phyloP scores from a whole-genome alignment of 2,797 vertebrate genomes.

The Falco rusticolus region DNA sequence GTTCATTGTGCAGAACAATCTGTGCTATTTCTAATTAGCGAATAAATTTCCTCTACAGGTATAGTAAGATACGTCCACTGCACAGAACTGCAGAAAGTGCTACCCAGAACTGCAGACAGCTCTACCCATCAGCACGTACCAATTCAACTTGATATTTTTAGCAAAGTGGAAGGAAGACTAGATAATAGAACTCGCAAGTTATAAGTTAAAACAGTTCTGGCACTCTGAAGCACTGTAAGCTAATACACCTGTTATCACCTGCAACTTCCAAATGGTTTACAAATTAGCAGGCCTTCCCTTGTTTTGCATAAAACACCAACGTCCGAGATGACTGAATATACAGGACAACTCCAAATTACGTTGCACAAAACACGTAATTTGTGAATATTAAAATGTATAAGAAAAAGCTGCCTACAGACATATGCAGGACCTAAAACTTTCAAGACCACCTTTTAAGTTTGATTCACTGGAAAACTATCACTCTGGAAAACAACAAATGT shows the following conservation, averaged over 20 bases:
- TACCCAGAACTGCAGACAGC: background rate
- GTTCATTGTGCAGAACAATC: background rate
- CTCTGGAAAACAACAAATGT: background rate
- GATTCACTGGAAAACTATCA: background rate
- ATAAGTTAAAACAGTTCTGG: background rate
- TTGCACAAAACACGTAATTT: background rate
- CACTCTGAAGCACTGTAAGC: background rate
- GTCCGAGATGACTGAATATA: background rate
- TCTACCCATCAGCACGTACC: background rate
- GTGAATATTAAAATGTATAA: accelerated
- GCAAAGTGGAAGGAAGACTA: background rate
- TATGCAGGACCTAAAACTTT: background rate
- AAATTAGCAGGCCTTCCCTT: background rate
- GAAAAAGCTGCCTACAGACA: background rate
- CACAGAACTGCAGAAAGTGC: background rate
- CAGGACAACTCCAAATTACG: background rate
- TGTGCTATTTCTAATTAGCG: background rate
- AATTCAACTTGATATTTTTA: background rate
- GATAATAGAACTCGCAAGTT: background rate
- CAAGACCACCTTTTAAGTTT: background rate
- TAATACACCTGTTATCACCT: background rate
- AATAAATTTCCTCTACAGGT: background rate
- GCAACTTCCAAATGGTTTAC: background rate
- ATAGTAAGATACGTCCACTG: background rate
- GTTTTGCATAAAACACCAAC: background rate